A percentile compares a stretch with the other conserved stretches of the same genome.
Conservation (phyloP, 2,113 vertebrate species). For the Nicator chloris region DNA sequence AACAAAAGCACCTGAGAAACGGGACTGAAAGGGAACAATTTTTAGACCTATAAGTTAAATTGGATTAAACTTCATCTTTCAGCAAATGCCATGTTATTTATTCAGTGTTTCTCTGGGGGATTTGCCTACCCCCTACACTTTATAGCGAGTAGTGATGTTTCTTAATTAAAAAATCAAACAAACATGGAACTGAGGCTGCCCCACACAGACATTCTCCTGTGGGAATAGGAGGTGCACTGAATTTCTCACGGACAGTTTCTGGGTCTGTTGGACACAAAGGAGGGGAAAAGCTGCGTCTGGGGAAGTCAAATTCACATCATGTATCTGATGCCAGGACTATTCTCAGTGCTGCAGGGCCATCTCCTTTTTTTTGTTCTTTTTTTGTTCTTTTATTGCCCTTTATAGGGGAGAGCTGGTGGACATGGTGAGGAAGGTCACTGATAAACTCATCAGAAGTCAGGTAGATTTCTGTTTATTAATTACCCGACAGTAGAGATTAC, state of each 20-base stretch:
- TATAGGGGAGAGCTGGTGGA: background rate
- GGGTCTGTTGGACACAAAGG: background rate
- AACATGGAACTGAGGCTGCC: background rate
- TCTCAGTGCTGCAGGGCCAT: background rate
- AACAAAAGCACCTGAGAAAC: background rate
- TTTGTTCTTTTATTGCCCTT: background rate
- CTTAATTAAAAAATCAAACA: conserved; percentile 54
- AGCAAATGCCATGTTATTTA: conserved; percentile 34
- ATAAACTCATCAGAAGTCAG: background rate
- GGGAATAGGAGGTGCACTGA: background rate
- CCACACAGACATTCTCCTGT: background rate
- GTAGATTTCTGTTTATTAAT: background rate
- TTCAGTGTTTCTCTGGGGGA: conserved; percentile 8
- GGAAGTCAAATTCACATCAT: background rate
- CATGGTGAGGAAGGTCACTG: background rate
- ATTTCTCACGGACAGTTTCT: background rate
- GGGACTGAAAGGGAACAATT: background rate
- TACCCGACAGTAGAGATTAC: background rate
- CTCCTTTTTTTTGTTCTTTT: no score
- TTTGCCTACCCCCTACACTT: background rate
- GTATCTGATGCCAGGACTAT: rapidly evolving
- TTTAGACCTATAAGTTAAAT: conserved; percentile 13
- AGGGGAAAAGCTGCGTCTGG: background rate
- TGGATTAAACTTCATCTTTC: conserved; percentile 54
- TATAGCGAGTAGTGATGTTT: background rate